phyloP scores from a whole-genome alignment of 2,888 invertebrate species.

The Macrophya annulata region DNA sequence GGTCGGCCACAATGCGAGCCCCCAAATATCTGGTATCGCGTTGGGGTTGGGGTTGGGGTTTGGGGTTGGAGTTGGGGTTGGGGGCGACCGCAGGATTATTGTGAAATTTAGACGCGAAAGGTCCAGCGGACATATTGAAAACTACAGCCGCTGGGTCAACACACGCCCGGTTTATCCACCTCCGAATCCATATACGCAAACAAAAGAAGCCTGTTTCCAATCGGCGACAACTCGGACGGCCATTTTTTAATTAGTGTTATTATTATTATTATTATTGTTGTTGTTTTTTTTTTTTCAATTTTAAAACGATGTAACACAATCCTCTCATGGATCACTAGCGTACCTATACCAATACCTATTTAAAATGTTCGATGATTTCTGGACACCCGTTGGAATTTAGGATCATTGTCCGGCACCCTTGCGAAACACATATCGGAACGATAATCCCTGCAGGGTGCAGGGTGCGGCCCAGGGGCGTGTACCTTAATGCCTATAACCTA shows the following conservation, averaged over 20 bases:
- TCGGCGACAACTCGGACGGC: constrained; percentile 2
- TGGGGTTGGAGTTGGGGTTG: constrained; percentile 56
- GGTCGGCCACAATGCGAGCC: constrained; percentile 62
- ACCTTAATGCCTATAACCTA: constrained; percentile 58
- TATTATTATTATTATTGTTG: not conserved
- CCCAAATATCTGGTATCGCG: constrained; percentile 66
- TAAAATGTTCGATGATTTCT: not conserved
- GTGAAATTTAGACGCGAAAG: constrained; percentile 65
- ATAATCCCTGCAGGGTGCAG: constrained; percentile 57
- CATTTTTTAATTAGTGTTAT: not conserved
- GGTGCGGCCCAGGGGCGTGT: constrained; percentile 64
- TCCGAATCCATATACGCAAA: constrained; percentile 20
- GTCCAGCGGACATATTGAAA: constrained; percentile 63
- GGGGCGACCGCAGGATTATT: constrained; percentile 63
- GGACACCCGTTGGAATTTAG: constrained; percentile 13
- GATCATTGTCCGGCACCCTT: constrained; percentile 44
- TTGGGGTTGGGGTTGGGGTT: constrained; percentile 52
- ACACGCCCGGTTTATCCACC: constrained; percentile 17
- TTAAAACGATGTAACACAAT: not conserved
- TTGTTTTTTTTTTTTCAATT: not conserved
- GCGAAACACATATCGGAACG: constrained; percentile 39
- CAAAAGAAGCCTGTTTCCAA: constrained; percentile 46
- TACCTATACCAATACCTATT: not conserved
- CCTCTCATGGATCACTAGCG: not conserved
- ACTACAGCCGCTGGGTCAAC: constrained; percentile 57